Conservation (phyloP, 2,888 invertebrate genomes). For the Hermaeophaga mercurialis region DNA sequence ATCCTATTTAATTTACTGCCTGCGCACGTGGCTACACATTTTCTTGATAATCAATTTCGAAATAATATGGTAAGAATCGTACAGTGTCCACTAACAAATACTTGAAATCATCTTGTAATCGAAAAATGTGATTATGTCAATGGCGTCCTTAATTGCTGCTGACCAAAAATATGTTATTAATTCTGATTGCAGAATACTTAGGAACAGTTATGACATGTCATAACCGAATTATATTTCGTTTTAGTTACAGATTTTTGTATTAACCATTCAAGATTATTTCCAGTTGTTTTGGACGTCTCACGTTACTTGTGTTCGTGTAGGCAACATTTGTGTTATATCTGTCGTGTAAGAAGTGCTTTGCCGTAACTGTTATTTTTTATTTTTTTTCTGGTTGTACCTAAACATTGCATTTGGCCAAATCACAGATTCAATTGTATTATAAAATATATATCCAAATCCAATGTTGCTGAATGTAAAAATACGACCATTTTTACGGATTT, state of each 20-base stretch:
- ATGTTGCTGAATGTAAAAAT: background rate
- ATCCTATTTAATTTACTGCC: slow-evolving; percentile 90
- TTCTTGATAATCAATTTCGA: slow-evolving; percentile 86
- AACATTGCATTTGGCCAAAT: background rate
- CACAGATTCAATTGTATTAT: no score
- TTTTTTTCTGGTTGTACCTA: slow-evolving; percentile 8
- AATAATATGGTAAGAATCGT: slow-evolving; percentile 74
- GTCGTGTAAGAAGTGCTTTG: slow-evolving; percentile 11
- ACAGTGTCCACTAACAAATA: background rate
- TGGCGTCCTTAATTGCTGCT: no score
- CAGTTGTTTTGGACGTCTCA: background rate
- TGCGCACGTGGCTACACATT: slow-evolving; percentile 90
- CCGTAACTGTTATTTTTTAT: slow-evolving; percentile 15
- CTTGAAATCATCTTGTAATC: background rate
- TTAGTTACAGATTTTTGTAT: no score
- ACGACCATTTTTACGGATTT: slow-evolving; percentile 19
- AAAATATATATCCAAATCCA: slow-evolving; percentile 1
- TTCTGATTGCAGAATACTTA: no score
- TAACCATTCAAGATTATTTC: background rate
- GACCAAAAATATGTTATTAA: no score
- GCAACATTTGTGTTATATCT: slow-evolving; percentile 43
- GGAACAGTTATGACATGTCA: no score
- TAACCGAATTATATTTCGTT: no score
- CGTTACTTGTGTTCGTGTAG: slow-evolving; percentile 40
- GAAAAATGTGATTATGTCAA: no score